phyloP scores from a whole-genome alignment of 2,888 invertebrate species.

The Boloria euphrosyne region DNA sequence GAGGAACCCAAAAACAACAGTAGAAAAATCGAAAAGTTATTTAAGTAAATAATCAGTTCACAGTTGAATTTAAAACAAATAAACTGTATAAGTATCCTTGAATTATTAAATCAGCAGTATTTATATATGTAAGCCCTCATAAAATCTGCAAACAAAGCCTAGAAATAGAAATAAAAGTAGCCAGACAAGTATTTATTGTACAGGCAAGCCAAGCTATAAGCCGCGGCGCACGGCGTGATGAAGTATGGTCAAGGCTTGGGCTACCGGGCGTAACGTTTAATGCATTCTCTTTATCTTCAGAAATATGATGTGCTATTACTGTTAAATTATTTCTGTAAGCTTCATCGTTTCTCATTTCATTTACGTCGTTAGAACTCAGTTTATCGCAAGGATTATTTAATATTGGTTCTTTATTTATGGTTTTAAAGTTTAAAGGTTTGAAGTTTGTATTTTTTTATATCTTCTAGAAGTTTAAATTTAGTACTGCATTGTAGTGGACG shows the following conservation, averaged over 20 bases:
- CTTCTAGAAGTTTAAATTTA: too few species aligned
- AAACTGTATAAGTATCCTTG: too few species aligned
- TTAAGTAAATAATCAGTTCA: too few species aligned
- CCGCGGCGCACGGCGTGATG: conserved; percentile 49
- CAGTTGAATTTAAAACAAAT: too few species aligned
- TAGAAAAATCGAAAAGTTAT: too few species aligned
- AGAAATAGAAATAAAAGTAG: conserved; percentile 49
- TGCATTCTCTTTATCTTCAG: conserved; percentile 42
- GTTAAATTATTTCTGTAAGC: conserved; percentile 15
- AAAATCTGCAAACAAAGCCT: conserved; percentile 64
- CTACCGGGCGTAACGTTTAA: conserved; percentile 57
- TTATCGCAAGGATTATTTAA: background rate
- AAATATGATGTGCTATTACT: conserved; percentile 26
- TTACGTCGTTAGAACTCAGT: conserved; percentile 12
- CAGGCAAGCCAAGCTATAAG: conserved; percentile 29
- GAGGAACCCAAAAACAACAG: too few species aligned
- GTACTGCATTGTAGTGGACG: too few species aligned
- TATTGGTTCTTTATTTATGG: background rate
- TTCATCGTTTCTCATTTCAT: conserved; percentile 19
- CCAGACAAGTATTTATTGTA: conserved; percentile 55
- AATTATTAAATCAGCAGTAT: background rate
- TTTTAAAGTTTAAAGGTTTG: background rate
- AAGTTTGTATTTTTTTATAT: background rate
- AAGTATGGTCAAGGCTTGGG: conserved; percentile 46
- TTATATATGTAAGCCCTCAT: conserved; percentile 8